phyloP scores from a whole-genome alignment of 1,140 invertebrate species.

The Aradophagus sp. region DNA sequence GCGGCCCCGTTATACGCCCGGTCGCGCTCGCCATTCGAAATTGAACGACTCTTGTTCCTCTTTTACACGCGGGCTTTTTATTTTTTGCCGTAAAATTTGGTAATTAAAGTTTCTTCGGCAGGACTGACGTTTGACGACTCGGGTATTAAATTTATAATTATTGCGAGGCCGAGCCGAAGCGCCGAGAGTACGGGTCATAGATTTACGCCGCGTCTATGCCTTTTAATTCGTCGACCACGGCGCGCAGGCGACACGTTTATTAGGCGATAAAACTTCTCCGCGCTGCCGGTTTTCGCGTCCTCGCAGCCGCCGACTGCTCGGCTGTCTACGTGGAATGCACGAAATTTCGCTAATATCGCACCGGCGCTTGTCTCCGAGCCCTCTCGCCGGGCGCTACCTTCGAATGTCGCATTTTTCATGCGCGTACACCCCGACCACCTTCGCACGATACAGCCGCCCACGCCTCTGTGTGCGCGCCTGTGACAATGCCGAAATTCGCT shows the following conservation, averaged over 20 bases:
- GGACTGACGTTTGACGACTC: too few species aligned
- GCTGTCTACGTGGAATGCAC: constrained; percentile 61
- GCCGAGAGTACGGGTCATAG: too few species aligned
- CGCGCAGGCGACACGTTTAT: constrained; percentile 68
- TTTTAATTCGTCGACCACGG: constrained; percentile 65
- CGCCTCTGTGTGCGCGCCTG: constrained; percentile 3
- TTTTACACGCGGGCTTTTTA: too few species aligned
- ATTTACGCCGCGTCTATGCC: constrained; percentile 64
- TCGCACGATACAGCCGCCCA: constrained; percentile 2
- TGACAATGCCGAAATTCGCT: too few species aligned
- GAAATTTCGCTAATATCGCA: constrained; percentile 66
- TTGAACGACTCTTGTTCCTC: too few species aligned
- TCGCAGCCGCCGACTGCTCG: constrained; percentile 31
- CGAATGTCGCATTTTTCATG: constrained; percentile 47
- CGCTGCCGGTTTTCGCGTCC: constrained; percentile 53
- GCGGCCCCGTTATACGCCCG: too few species aligned
- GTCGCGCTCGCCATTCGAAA: too few species aligned
- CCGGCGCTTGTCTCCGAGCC: constrained; percentile 47
- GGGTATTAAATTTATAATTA: too few species aligned
- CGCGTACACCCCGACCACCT: constrained; percentile 16
- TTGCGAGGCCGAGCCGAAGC: too few species aligned
- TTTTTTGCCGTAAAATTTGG: too few species aligned
- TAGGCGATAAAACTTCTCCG: constrained; percentile 68
- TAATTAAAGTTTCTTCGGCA: too few species aligned
- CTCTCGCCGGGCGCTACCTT: constrained; percentile 31